Conservation (phyloP, 2,888 invertebrate species). For the Pollenia griseotomentosa region DNA sequence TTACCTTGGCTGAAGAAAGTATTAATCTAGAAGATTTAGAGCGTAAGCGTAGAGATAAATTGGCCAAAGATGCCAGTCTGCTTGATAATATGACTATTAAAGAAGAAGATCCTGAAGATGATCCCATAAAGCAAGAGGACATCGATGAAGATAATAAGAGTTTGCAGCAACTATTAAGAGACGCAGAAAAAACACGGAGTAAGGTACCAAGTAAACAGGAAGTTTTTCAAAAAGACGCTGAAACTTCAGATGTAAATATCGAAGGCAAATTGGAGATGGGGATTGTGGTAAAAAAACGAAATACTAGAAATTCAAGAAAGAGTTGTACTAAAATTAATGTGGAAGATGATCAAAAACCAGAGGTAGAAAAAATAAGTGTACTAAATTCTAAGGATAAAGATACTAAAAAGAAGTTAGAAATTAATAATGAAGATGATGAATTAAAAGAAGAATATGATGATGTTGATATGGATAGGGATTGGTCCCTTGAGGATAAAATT, state of each 20-base stretch:
- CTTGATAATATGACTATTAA: slow-evolving; percentile 60
- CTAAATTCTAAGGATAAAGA: background rate
- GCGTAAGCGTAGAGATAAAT: slow-evolving; percentile 29
- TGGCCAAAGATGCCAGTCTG: slow-evolving; percentile 21
- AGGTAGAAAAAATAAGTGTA: background rate
- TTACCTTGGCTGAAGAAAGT: slow-evolving; percentile 56
- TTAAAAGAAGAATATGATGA: slow-evolving; percentile 44
- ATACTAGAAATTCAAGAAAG: slow-evolving; percentile 50
- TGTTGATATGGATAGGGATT: slow-evolving; percentile 59
- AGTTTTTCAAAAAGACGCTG: background rate
- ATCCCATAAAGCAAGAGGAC: slow-evolving; percentile 70
- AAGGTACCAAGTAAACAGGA: background rate
- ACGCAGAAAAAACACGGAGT: background rate
- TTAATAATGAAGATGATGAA: slow-evolving; percentile 49
- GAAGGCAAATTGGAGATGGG: slow-evolving; percentile 34
- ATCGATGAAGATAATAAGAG: slow-evolving; percentile 54
- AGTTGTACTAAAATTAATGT: background rate
- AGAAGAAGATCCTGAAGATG: slow-evolving; percentile 66
- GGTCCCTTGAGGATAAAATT: slow-evolving; percentile 43
- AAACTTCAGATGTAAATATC: background rate
- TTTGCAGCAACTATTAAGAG: slow-evolving; percentile 51
- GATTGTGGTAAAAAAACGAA: slow-evolving; percentile 41
- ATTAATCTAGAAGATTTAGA: slow-evolving; percentile 62
- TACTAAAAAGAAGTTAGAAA: slow-evolving; percentile 15
- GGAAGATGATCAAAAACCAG: background rate